Base-by-base conservation (phyloP, 2,797 vertebrate genomes). In the Enoplosus armatus region DNA sequence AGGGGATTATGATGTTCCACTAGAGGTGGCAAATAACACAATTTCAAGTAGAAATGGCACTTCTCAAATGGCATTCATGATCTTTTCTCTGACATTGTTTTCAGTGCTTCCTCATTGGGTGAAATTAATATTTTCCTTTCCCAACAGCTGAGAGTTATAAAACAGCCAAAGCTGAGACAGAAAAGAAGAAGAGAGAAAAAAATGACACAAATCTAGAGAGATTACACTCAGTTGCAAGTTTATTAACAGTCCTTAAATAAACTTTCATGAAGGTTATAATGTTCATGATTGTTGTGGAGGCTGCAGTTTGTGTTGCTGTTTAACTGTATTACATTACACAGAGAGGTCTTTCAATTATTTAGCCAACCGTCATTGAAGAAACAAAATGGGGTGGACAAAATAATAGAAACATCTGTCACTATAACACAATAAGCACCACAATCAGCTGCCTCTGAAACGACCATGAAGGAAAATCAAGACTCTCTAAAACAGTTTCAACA, bases 1-100 rank as follows among this genome's bases (percentile, higher is more conserved):
- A 76, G 20, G 37, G 53, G 64, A 80, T 77, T 77, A 84, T 75
- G 54, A 74, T 3, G 37, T 67, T 39, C 31, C 31, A 73, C 41
- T 29, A 64, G 66, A 72, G 16, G 64, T 74, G 72, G 53, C 39
- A 69, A 79, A 76, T 47, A 75, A 72, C 37, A 76, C 33, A 15
- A 66, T 69, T 43, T 60, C 12, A 84, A 41, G 70, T 26, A 56
- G 39, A 58, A 79, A 62, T 4, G 9, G 51, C 15, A 22, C 15
- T 54, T 33, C n/a, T 74, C 59, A n/a, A n/a, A n/a, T n/a, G n/a
- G n/a, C n/a, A 70, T 83, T 83, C 35, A 72, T 35, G 5, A 47
- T 26, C 14, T 27, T 41, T 70, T 63, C 27, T 29, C 20, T 24
- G 24, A 31, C 18, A 3, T 27, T 56, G n/a, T 69, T 72, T 41